phyloP scores from a whole-genome alignment of 1,140 invertebrate genomes.

The Odontomachus brunneus region DNA sequence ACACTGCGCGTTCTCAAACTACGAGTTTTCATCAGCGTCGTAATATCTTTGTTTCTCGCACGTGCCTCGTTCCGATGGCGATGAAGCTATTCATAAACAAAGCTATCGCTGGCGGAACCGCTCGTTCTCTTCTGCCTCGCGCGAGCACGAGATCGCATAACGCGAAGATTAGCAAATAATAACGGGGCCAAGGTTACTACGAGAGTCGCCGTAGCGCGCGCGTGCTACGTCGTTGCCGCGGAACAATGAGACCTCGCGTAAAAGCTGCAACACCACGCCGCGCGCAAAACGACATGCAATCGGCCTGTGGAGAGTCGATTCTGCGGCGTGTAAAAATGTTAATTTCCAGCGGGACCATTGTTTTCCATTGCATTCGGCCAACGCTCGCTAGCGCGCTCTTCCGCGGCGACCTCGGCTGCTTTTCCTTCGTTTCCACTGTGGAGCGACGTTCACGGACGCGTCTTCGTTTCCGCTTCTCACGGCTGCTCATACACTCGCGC shows the following conservation, averaged over 20 bases:
- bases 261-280: slow-evolving; percentile 56
- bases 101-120: slow-evolving; percentile 63
- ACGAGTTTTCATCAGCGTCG: background rate
- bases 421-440: slow-evolving; percentile 47
- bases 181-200: slow-evolving; percentile 82
- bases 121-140: slow-evolving; percentile 10
- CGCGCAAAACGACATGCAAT: slow-evolving; percentile 32
- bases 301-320: slow-evolving; percentile 39
- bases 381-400: slow-evolving; percentile 2
- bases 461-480: slow-evolving; percentile 77
- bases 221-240: slow-evolving; percentile 62
- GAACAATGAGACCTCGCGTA: slow-evolving; percentile 81
- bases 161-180: slow-evolving; percentile 77
- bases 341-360: slow-evolving; percentile 72
- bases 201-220: slow-evolving; percentile 26
- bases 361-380: slow-evolving; percentile 51
- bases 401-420: slow-evolving; percentile 26
- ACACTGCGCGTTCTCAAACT: background rate
- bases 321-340: slow-evolving; percentile 73
- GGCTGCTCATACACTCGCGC: slow-evolving; percentile 36
- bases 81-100: slow-evolving; percentile 66
- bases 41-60: slow-evolving; percentile 51
- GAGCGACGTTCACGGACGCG: slow-evolving; percentile 70
- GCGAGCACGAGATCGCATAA: slow-evolving; percentile 47
- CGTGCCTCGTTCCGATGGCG: slow-evolving; percentile 43